phyloP scores from a whole-genome alignment of 2,888 invertebrate species.

The Syrphus vitripennis region DNA sequence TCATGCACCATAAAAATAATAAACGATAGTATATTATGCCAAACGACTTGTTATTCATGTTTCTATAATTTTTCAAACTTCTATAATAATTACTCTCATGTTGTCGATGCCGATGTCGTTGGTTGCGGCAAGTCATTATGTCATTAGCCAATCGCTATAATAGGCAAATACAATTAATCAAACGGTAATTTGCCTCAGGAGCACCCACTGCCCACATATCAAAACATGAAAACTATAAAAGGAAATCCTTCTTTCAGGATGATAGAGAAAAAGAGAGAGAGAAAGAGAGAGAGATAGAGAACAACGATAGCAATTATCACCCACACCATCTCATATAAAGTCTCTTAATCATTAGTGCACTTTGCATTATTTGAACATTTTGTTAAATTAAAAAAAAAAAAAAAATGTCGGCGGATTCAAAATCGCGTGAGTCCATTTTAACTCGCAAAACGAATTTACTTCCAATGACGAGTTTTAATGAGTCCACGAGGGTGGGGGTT shows the following conservation, averaged over 20 bases:
- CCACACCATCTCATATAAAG: constrained; percentile 24
- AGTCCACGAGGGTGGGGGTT: neutral
- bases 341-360: constrained; percentile 55
- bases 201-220: no score
- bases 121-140: constrained; percentile 52
- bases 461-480: constrained; percentile 31
- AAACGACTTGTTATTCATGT: constrained; percentile 20
- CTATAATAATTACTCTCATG: constrained; percentile 30
- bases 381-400: constrained; percentile 55
- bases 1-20: neutral
- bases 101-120: constrained; percentile 13
- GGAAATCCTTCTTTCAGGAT: neutral
- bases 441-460: constrained; percentile 43
- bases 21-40: neutral
- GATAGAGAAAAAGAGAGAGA: neutral
- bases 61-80: constrained; percentile 35
- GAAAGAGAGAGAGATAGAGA: neutral
- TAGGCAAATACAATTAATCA: constrained; percentile 68
- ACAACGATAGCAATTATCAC: constrained; percentile 55
- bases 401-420: neutral
- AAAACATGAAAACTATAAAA: constrained; percentile 14
- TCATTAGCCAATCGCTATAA: constrained; percentile 56
- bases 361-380: constrained; percentile 48
- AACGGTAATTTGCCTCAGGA: constrained; percentile 51
- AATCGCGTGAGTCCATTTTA: constrained; percentile 60